Evolutionary conservation across 2,797 vertebrate species (phyloP).

Genomic region (Aplochiton taeniatus): DNA sequence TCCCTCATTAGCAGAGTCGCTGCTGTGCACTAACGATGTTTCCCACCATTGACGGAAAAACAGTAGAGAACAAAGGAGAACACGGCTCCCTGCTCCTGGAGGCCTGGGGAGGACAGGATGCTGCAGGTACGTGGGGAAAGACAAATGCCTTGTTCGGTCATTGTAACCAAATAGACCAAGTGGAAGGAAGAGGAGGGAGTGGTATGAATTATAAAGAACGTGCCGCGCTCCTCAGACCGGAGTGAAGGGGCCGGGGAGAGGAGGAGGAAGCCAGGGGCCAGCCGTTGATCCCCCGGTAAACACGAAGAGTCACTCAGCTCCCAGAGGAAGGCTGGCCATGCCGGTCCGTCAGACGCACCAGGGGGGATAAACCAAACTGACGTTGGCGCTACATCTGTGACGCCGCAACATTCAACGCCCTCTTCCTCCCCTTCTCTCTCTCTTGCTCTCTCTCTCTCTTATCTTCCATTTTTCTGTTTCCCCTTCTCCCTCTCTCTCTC

Average conservation of each 20-base stretch:
- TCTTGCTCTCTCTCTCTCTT: conserved; percentile 14
- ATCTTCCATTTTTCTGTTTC: background rate
- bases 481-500: conserved; percentile 16
- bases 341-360: conserved; percentile 52
- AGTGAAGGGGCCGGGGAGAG: conserved; percentile 33
- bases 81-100: background rate
- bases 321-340: conserved; percentile 44
- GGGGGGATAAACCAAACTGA: conserved; percentile 68
- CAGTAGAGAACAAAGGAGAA: background rate
- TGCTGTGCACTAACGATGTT: background rate
- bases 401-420: conserved; percentile 45
- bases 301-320: conserved; percentile 70
- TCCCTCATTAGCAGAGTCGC: background rate
- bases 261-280: conserved; percentile 14
- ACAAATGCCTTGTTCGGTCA: conserved; percentile 47
- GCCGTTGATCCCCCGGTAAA: conserved; percentile 61
- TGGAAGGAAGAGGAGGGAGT: conserved; percentile 57
- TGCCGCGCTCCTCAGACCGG: conserved; percentile 53
- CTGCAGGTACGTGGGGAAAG: conserved; percentile 12
- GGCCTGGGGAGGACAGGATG: background rate
- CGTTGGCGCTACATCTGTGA: conserved; percentile 53
- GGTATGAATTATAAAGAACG: conserved; percentile 74
- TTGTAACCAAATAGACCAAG: conserved; percentile 63
- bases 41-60: background rate
- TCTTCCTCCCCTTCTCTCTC: conserved; percentile 14